Percentiles rank a stretch among this genome's conserved stretches.
These are phyloP conservation scores for Ectropis grisescens DNA, from an alignment of 1,140 invertebrate species.

Conservation along the genomic window DNA sequence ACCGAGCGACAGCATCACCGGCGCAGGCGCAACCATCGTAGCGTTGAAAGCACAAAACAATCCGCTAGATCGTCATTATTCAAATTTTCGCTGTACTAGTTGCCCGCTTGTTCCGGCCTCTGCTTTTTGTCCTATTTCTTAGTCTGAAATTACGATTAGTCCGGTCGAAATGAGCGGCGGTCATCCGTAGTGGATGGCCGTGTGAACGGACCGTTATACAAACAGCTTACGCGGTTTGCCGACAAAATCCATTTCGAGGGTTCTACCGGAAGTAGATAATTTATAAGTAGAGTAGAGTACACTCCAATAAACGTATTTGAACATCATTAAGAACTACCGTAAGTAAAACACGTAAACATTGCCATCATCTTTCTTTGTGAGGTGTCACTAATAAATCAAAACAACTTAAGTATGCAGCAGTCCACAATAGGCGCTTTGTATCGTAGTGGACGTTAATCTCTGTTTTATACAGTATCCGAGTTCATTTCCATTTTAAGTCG, in stretches of 20 bases:
- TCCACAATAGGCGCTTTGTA: too few species aligned
- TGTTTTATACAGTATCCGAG: too few species aligned
- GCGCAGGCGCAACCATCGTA: conserved; percentile 40
- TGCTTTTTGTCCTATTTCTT: conserved; percentile 59
- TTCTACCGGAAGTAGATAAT: conserved; percentile 2
- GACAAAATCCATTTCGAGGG: conserved; percentile 7
- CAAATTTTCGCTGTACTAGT: conserved; percentile 64
- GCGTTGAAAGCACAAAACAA: conserved; percentile 44
- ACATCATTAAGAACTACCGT: too few species aligned
- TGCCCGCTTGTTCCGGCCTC: conserved; percentile 59
- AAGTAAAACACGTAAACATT: too few species aligned
- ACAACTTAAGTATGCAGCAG: too few species aligned
- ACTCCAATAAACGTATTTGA: neutral
- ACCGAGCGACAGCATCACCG: conserved; percentile 7
- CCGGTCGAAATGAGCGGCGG: conserved; percentile 45
- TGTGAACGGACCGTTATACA: conserved; percentile 54
- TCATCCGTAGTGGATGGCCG: conserved; percentile 54
- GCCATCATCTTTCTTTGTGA: too few species aligned
- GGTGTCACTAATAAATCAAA: too few species aligned
- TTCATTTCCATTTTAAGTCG: too few species aligned
- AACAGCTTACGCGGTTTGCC: conserved; percentile 32
- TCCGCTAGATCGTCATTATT: conserved; percentile 65
- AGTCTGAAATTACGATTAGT: conserved; percentile 64
- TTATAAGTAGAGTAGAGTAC: neutral
- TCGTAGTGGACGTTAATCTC: too few species aligned